Evolutionary conservation across 2,888 invertebrate genomes (phyloP).

Genomic region (Spodoptera littoralis): DNA sequence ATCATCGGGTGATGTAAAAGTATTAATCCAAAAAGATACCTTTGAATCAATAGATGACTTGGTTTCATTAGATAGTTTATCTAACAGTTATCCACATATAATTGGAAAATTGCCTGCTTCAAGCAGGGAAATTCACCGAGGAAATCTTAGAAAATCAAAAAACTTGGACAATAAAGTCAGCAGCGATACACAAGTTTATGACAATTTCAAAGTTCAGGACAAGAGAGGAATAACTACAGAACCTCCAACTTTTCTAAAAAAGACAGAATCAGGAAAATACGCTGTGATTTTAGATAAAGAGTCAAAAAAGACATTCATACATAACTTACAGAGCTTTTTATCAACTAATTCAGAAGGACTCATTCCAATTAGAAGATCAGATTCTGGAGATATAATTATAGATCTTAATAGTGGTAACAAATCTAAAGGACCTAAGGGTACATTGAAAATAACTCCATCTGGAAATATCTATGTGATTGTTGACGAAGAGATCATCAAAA

Average conservation of each 20-base stretch:
- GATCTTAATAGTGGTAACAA: conserved; percentile 56
- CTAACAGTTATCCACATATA: conserved; percentile 31
- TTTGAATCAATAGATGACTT: conserved; percentile 28
- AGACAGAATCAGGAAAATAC: conserved; percentile 68
- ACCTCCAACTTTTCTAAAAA: conserved; percentile 60
- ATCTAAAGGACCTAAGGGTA: conserved; percentile 56
- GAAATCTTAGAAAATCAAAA: conserved; percentile 35
- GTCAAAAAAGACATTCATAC: conserved; percentile 67
- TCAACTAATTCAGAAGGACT: conserved; percentile 54
- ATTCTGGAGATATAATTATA: conserved; percentile 69
- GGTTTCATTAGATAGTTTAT: too few relatives aligned
- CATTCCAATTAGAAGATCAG: conserved; percentile 64
- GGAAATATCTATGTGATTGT: conserved; percentile 71
- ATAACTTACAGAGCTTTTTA: conserved; percentile 68
- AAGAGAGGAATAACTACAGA: conserved; percentile 50
- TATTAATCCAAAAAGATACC: conserved; percentile 55
- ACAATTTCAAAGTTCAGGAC: conserved; percentile 56
- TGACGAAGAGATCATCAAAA: conserved; percentile 59
- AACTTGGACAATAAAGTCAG: conserved; percentile 52
- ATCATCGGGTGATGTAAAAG: conserved; percentile 69
- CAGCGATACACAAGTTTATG: conserved; percentile 67
- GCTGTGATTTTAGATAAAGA: conserved; percentile 69
- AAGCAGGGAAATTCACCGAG: conserved; percentile 30
- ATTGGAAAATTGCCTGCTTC: conserved; percentile 52
- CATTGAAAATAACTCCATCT: conserved; percentile 72